These are phyloP conservation scores for Hyppa rectilinea DNA, from an alignment of 2,888 invertebrate species.

Conservation along the genomic window DNA sequence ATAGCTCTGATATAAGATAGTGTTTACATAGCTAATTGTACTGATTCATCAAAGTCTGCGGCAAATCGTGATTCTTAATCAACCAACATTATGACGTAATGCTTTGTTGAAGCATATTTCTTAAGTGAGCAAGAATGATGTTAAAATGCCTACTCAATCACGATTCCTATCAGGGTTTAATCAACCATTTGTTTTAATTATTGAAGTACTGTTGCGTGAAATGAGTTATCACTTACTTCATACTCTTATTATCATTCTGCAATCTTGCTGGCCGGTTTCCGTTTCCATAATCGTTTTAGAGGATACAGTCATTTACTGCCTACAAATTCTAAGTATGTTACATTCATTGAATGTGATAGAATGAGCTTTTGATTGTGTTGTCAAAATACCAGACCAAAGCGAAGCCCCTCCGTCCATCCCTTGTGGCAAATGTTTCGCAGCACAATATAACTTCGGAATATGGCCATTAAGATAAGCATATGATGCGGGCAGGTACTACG, in stretches of 20 bases:
- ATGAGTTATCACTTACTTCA: slow-evolving; percentile 7
- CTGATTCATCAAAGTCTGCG: slow-evolving; percentile 47
- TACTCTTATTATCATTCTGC: not conserved
- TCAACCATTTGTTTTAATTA: slow-evolving; percentile 29
- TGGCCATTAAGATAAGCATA: slow-evolving; percentile 43
- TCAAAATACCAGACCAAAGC: slow-evolving; percentile 4
- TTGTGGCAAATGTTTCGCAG: slow-evolving; percentile 39
- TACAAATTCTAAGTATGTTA: not conserved
- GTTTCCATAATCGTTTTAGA: not conserved
- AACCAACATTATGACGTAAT: slow-evolving; percentile 29
- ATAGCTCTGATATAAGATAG: slow-evolving; percentile 45
- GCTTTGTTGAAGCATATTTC: slow-evolving; percentile 23
- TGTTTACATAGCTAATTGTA: slow-evolving; percentile 34
- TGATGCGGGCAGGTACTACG: slow-evolving; percentile 35
- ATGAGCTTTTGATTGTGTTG: not conserved
- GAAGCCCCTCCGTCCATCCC: not conserved
- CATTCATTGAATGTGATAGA: not conserved
- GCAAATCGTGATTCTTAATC: slow-evolving; percentile 23
- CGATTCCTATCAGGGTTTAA: slow-evolving; percentile 22
- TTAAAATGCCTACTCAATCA: slow-evolving; percentile 32
- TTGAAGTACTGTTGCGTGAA: slow-evolving; percentile 25
- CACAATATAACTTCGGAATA: slow-evolving; percentile 23
- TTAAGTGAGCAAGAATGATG: slow-evolving; percentile 12
- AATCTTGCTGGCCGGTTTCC: not conserved
- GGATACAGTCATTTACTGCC: not conserved